Conservation (phyloP, 2,797 vertebrate genomes). For the Thalassophryne amazonica region DNA sequence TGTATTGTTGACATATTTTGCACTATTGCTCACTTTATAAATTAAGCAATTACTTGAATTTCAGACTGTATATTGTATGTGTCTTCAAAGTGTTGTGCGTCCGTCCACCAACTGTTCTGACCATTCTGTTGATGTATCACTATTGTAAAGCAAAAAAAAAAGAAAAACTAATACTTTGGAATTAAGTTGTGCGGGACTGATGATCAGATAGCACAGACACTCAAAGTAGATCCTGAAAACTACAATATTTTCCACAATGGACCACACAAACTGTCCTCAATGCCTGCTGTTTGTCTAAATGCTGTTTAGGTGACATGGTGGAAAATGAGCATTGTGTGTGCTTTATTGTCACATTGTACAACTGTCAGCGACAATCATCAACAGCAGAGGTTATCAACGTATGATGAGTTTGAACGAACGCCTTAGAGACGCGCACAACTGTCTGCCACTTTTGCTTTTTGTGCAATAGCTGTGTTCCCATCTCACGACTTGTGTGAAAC, state of each 20-base stretch:
- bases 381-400: background rate
- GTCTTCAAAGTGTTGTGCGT: conserved; percentile 37
- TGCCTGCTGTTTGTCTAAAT: background rate
- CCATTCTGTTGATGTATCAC: conserved; percentile 9
- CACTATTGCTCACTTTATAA: conserved; percentile 82
- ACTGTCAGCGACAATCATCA: conserved; percentile 22
- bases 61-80: conserved; percentile 59
- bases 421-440: conserved; percentile 5
- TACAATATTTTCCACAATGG: background rate
- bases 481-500: conserved; percentile 1
- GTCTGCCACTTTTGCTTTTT: background rate
- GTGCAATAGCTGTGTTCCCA: background rate
- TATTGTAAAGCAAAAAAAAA: background rate
- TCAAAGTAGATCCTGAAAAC: conserved; percentile 19
- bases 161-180: too few species aligned
- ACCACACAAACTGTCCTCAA: background rate
- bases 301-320: background rate
- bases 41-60: conserved; percentile 76
- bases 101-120: conserved; percentile 20
- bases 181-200: background rate
- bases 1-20: conserved; percentile 61
- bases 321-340: background rate
- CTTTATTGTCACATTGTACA: background rate
- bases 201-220: background rate
- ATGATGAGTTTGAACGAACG: conserved; percentile 4